Evolutionary conservation across 2,888 invertebrate genomes (phyloP), one percentile per base, ranked within the genome.

Genomic region (Atrina japonica): DNA sequence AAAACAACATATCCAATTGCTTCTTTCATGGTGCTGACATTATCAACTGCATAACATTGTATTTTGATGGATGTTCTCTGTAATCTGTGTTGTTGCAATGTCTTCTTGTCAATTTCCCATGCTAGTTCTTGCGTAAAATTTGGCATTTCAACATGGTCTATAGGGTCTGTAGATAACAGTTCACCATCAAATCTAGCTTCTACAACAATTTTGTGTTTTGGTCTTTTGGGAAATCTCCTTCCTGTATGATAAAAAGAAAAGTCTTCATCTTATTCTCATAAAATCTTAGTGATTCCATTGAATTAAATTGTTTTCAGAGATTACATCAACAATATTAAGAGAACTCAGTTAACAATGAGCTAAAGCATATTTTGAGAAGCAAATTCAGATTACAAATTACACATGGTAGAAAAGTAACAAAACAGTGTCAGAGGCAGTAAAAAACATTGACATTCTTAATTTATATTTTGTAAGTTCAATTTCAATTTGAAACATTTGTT

Each of bases 111-210:
- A 50, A 91, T 80, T 71, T 91, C 91, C 91, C 91, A 91, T 3
- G 91, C 91, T 61, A 91, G 80, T 76, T 91, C 91, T 68, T 91
- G 91, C 16, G 90, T 89, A 68, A 91, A 86, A 69, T 90, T 86
- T 27, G 91, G 91, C 18, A 59, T 77, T 65, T 90, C 89, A 5
- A 83, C 75, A 80, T 91, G 91, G 29, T 88, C 85, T 3, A 91
- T 88, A 23, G 90, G 90, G 77, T 91, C 91, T 25, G 91, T 90
- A 0, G 88, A 78, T 66, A 91, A 82, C 11, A 90, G 78, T 77
- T 91, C 91, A 3, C 91, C 91, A 85, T 91, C 91, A 84, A 91
- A 91, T 61, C 88, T 87, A 3, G 91, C 91, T 76, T 91, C 91
- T 21, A 86, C 88, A 41, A 91, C 75, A n/a, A 91, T 72, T 61